Percentiles rank a stretch among this genome's conserved stretches.
These are phyloP conservation scores for Suillia variegata DNA, from an alignment of 2,888 invertebrate species.

Conservation along the genomic window DNA sequence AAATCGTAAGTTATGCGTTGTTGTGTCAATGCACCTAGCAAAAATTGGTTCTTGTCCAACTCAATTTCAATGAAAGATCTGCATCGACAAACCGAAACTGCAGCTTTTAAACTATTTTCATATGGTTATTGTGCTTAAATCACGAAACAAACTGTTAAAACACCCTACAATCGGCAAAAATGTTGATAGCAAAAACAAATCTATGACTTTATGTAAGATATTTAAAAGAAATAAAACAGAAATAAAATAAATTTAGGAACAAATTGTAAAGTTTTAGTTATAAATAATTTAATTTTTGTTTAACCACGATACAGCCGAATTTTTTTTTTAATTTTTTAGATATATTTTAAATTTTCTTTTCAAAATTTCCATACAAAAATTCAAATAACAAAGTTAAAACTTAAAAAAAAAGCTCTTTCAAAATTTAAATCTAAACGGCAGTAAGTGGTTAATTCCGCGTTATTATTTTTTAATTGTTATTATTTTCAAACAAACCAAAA, in stretches of 20 bases:
- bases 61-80: too few species aligned
- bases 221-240: constrained; percentile 6
- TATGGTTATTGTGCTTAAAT: too few species aligned
- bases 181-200: constrained; percentile 4
- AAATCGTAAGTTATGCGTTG: too few species aligned
- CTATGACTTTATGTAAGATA: constrained; percentile 18
- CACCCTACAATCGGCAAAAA: neutral
- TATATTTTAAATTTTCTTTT: too few species aligned
- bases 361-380: neutral
- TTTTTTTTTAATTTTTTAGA: too few species aligned
- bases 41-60: too few species aligned
- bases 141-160: neutral
- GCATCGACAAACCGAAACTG: too few species aligned
- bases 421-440: too few species aligned
- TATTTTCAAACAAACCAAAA: constrained; percentile 1
- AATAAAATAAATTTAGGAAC: constrained; percentile 11
- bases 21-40: too few species aligned
- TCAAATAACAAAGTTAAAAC: constrained; percentile 2
- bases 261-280: constrained; percentile 4
- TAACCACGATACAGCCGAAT: too few species aligned
- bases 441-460: neutral
- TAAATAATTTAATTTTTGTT: neutral
- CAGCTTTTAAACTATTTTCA: too few species aligned
- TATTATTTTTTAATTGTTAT: neutral
- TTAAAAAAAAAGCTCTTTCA: neutral